phyloP scores from a whole-genome alignment of 2,113 vertebrate genomes.

The Marcusenius ussheri region DNA sequence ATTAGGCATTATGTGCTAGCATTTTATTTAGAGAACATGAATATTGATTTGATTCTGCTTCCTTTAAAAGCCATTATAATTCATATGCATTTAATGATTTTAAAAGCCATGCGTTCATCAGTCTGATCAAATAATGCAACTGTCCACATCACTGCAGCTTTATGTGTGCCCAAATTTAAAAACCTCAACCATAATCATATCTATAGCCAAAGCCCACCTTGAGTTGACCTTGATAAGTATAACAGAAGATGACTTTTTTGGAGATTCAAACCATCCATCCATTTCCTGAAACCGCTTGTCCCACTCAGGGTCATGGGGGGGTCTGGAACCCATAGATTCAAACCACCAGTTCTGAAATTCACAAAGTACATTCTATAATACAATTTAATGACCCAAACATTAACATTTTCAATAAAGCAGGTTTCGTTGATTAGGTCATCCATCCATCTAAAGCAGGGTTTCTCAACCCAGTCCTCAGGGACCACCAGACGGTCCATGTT shows the following conservation, averaged over 20 bases:
- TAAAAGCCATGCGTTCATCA: not conserved
- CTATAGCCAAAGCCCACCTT: not conserved
- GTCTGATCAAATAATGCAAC: not conserved
- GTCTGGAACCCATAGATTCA: not conserved
- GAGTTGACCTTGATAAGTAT: not conserved
- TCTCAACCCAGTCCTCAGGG: too few species aligned
- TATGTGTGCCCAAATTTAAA: not conserved
- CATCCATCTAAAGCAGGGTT: too few species aligned
- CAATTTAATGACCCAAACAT: not conserved
- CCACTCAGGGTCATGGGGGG: too few species aligned
- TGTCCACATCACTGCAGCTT: not conserved
- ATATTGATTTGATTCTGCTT: not conserved
- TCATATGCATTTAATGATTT: not conserved
- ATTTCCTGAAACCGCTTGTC: too few species aligned
- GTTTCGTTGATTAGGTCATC: too few species aligned
- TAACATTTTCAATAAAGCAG: not conserved
- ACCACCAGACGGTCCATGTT: too few species aligned
- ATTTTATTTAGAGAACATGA: not conserved
- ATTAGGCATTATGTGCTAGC: not conserved
- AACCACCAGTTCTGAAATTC: not conserved
- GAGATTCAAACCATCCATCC: not conserved
- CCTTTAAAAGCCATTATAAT: not conserved
- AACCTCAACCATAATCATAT: not conserved
- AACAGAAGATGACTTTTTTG: not conserved
- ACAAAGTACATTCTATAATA: not conserved